Conservation (phyloP, 35 echinoderm and acorn worm genomes). For the Eucidaris tribuloides region DNA sequence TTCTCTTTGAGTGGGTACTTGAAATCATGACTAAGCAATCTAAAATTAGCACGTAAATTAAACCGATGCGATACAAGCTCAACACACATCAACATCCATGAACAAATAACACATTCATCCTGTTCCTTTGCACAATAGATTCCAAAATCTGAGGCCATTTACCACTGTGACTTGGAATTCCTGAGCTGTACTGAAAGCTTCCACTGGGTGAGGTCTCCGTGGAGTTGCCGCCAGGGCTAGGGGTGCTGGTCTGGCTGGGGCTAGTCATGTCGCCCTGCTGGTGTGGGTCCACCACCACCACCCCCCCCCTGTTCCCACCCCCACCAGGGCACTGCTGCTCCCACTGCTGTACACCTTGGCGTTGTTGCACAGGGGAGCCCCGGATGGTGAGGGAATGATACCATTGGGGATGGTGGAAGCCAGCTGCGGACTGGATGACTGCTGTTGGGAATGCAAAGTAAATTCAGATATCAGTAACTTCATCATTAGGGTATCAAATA, state of each 20-base stretch:
- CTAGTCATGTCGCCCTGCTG: constrained; percentile 50
- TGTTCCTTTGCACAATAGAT: background rate
- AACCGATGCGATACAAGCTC: no score
- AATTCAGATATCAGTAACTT: no score
- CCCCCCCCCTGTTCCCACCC: background rate
- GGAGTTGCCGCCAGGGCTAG: constrained; percentile 63
- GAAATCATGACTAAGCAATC: no score
- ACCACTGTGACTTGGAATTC: constrained; percentile 64
- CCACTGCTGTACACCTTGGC: background rate
- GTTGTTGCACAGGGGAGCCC: constrained; percentile 22
- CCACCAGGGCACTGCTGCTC: background rate
- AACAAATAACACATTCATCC: background rate
- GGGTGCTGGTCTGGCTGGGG: constrained; percentile 76
- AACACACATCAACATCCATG: no score
- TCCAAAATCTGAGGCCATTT: background rate
- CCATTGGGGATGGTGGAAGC: constrained; percentile 57
- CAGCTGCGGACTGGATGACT: constrained; percentile 71
- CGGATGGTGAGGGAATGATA: constrained; percentile 72
- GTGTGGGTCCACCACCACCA: constrained; percentile 5
- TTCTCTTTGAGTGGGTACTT: no score
- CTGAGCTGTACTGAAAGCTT: constrained; percentile 57
- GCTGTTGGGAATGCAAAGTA: constrained; percentile 8
- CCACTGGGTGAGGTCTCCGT: constrained; percentile 65
- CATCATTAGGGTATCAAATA: no score
- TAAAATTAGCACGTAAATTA: no score